Evolutionary conservation across 1,140 invertebrate genomes (phyloP).

Genomic region (Mizuhopecten yessoensis): DNA sequence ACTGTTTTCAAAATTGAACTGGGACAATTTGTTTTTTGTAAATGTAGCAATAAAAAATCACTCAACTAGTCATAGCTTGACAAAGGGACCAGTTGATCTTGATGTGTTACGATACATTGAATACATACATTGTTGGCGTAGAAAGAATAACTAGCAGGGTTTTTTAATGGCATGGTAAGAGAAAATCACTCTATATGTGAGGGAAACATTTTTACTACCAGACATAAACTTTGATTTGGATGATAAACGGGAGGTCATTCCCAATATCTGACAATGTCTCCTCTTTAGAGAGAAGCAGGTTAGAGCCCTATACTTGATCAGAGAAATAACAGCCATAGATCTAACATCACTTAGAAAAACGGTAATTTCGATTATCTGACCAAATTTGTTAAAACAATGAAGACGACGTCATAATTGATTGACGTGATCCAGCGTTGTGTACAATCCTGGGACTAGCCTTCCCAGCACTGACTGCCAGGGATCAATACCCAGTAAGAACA

Average conservation of each 20-base stretch:
- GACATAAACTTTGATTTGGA: not conserved
- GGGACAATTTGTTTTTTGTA: too few species aligned
- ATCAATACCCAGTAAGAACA: too few species aligned
- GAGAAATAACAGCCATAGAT: not conserved
- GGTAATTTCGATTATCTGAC: not conserved
- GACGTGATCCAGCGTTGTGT: not conserved
- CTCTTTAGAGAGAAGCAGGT: too few species aligned
- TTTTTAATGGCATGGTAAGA: not conserved
- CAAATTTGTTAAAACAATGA: not conserved
- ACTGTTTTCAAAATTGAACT: too few species aligned
- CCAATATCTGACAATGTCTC: too few species aligned
- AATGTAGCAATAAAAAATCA: too few species aligned
- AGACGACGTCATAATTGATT: not conserved
- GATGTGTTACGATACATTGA: too few species aligned
- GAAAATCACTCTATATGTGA: not conserved
- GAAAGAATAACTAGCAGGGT: not conserved
- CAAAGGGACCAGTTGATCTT: too few species aligned
- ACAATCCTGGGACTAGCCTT: not conserved
- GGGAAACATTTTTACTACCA: not conserved
- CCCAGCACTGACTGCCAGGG: too few species aligned
- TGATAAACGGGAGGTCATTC: not conserved
- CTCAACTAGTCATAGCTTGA: too few species aligned
- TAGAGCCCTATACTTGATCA: not conserved
- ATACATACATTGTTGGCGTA: too few species aligned
- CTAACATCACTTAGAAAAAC: not conserved